Evolutionary conservation across 2,888 invertebrate species (phyloP).

Genomic region (Megamerina dolium): DNA sequence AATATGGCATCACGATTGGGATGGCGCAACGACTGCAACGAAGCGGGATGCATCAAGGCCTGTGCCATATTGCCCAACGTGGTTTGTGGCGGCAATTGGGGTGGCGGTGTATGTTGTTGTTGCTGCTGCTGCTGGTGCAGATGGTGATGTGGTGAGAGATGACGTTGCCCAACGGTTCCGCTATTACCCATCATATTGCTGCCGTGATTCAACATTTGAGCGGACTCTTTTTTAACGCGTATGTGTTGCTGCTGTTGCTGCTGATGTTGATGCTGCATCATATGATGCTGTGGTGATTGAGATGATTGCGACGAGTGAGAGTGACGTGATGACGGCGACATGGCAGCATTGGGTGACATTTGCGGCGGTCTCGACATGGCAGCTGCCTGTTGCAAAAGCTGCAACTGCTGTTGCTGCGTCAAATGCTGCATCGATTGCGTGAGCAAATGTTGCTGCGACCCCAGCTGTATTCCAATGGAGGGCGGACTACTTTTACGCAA

Average conservation of each 20-base stretch:
- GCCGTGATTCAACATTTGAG: conserved; percentile 26
- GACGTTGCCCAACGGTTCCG: conserved; percentile 18
- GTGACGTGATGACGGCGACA: conserved; percentile 35
- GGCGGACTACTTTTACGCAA: conserved; percentile 40
- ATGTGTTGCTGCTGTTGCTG: conserved; percentile 39
- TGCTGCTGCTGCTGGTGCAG: conserved; percentile 32
- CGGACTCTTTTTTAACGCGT: conserved; percentile 45
- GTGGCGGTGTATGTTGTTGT: conserved; percentile 33
- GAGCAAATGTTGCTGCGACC: conserved; percentile 29
- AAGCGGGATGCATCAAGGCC: conserved; percentile 49
- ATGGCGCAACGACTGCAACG: conserved; percentile 50
- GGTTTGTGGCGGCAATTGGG: conserved; percentile 35
- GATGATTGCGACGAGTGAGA: conserved; percentile 28
- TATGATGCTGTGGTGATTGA: conserved; percentile 37
- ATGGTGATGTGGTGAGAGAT: conserved; percentile 28
- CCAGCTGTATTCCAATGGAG: conserved; percentile 30
- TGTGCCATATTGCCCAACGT: conserved; percentile 37
- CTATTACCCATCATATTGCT: conserved; percentile 21
- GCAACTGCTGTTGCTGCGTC: conserved; percentile 46
- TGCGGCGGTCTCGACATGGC: conserved; percentile 35
- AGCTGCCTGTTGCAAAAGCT: conserved; percentile 43
- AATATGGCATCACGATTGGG: conserved; percentile 49
- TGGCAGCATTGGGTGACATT: conserved; percentile 36
- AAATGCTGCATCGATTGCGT: conserved; percentile 44
- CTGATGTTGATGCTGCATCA: conserved; percentile 35